A percentile compares a stretch with the other conserved stretches of the same genome.
Conservation (phyloP, 1,140 invertebrate species). For the Carposina sasakii region DNA sequence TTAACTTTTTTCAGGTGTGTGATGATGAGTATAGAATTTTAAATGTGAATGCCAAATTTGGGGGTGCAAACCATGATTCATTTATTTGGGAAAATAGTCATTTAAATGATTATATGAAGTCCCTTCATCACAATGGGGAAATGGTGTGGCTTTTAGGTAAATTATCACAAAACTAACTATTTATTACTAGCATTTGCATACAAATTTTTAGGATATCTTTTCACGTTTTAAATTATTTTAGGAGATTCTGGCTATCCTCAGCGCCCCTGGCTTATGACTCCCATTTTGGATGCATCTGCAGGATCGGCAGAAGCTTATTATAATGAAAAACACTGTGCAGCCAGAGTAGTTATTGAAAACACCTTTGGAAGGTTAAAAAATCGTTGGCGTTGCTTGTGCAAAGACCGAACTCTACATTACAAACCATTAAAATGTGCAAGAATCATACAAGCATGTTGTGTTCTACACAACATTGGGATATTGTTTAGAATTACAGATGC, state of each 20-base stretch:
- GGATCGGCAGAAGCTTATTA: too few relatives aligned
- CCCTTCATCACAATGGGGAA: conserved; percentile 16
- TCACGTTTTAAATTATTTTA: conserved; percentile 15
- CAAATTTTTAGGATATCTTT: neutral
- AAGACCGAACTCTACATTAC: too few relatives aligned
- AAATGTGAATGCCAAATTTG: too few relatives aligned
- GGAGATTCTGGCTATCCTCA: conserved; percentile 52
- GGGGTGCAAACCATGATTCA: conserved; percentile 30
- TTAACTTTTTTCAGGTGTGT: conserved; percentile 22
- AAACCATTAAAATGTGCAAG: too few relatives aligned
- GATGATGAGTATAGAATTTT: conserved; percentile 25
- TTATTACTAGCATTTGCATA: neutral
- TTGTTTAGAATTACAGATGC: too few relatives aligned
- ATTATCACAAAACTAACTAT: conserved; percentile 7
- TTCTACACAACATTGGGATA: too few relatives aligned
- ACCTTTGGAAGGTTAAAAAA: too few relatives aligned
- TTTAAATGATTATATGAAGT: conserved; percentile 22
- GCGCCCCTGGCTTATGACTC: conserved; percentile 50
- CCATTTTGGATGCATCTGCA: too few relatives aligned
- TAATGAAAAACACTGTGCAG: too few relatives aligned
- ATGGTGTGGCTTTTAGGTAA: conserved; percentile 26
- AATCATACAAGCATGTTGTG: too few relatives aligned
- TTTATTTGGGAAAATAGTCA: conserved; percentile 34
- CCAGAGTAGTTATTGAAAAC: too few relatives aligned
- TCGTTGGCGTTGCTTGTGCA: too few relatives aligned